Percentiles rank a stretch among this genome's conserved stretches.
phyloP scores from a whole-genome alignment of 1,140 invertebrate species.

The Proctacanthus coquilletti region DNA sequence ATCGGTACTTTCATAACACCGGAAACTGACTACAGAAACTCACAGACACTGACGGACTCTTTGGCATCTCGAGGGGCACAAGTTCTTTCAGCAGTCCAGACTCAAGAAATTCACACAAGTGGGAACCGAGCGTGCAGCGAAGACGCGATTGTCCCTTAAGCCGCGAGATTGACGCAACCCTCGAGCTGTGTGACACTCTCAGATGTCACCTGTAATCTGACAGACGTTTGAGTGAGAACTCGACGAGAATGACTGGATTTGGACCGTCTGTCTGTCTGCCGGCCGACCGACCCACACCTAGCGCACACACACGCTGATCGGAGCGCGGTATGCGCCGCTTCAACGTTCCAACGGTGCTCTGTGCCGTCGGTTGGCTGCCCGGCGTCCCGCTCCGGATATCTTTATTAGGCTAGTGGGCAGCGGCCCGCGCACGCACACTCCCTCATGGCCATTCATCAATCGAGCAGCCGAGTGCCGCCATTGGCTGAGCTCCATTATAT shows the following conservation, averaged over 20 bases:
- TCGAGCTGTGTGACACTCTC: conserved; percentile 17
- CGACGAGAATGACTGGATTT: conserved; percentile 4
- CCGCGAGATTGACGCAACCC: too few relatives aligned
- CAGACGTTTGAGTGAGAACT: conserved; percentile 10
- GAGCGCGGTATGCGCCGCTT: too few relatives aligned
- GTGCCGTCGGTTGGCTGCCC: too few relatives aligned
- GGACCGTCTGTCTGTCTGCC: neutral
- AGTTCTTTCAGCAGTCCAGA: neutral
- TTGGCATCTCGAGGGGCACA: neutral
- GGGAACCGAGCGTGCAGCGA: too few relatives aligned
- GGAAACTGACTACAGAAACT: conserved; percentile 6
- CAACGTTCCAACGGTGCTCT: too few relatives aligned
- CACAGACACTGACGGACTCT: neutral
- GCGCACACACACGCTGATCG: neutral
- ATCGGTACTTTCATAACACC: conserved; percentile 8
- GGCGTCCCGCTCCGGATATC: too few relatives aligned
- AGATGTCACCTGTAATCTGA: conserved; percentile 23
- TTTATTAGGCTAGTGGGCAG: too few relatives aligned
- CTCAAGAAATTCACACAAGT: neutral
- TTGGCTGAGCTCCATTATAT: too few relatives aligned
- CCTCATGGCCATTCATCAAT: too few relatives aligned
- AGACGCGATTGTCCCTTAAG: too few relatives aligned
- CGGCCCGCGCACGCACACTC: too few relatives aligned
- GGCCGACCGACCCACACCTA: neutral
- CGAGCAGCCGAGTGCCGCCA: too few relatives aligned